phyloP scores from a whole-genome alignment of 2,113 vertebrate genomes.

The Phoxinus phoxinus region DNA sequence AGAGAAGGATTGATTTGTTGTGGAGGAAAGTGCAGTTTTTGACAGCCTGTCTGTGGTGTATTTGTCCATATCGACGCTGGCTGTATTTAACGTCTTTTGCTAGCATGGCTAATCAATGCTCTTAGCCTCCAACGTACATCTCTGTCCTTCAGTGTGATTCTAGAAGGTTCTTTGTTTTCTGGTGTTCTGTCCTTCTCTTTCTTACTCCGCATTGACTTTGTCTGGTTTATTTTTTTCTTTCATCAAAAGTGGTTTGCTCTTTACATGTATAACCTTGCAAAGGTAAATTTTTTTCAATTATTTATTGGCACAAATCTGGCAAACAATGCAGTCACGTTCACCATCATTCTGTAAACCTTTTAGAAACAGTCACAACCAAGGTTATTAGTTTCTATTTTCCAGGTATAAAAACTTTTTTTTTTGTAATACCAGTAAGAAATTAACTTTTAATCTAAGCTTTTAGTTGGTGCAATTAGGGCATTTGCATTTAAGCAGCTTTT shows the following conservation, averaged over 20 bases:
- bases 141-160: constrained; percentile 37
- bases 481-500: no score
- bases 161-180: constrained; percentile 34
- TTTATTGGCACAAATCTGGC: no score
- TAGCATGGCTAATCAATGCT: constrained; percentile 42
- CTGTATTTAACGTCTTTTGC: constrained; percentile 49
- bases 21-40: constrained; percentile 44
- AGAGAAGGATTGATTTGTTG: constrained; percentile 49
- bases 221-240: background rate
- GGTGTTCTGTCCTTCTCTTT: background rate
- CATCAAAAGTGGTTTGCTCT: background rate
- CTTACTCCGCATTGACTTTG: background rate
- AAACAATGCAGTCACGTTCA: no score
- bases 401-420: no score
- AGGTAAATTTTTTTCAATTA: no score
- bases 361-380: no score
- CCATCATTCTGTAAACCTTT: no score
- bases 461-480: no score
- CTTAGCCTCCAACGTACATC: constrained; percentile 2
- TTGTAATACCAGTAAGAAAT: no score
- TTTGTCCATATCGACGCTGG: constrained; percentile 33
- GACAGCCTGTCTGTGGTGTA: constrained; percentile 7
- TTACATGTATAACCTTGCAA: background rate
- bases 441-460: no score
- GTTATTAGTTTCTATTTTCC: no score